A percentile compares a stretch with the other conserved stretches of the same genome.
These are phyloP conservation scores for Brachionus manjavacas DNA, from an alignment of 1,140 invertebrate genomes.

Conservation along the genomic window DNA sequence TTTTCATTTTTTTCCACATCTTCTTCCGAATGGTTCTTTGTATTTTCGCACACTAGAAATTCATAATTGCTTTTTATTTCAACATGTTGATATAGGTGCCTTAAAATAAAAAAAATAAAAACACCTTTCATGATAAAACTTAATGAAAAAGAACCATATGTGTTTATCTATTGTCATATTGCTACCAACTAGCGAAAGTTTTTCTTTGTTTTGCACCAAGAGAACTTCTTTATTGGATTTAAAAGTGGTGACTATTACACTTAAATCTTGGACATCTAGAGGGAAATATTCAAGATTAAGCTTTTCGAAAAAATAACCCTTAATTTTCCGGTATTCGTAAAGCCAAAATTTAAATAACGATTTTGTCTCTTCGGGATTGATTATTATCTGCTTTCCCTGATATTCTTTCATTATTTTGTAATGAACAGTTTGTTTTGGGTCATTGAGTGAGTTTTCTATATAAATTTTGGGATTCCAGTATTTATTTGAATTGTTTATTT, in stretches of 20 bases:
- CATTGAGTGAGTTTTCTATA: slow-evolving; percentile 42
- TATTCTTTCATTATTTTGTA: slow-evolving; percentile 19
- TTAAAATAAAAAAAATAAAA: background rate
- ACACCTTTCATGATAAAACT: background rate
- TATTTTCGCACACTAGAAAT: background rate
- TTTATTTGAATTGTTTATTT: background rate
- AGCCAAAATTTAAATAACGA: slow-evolving; percentile 1
- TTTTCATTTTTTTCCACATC: background rate
- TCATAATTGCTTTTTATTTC: slow-evolving; percentile 46
- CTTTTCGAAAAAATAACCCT: slow-evolving; percentile 23
- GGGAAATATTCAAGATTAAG: background rate
- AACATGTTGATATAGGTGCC: slow-evolving; percentile 47
- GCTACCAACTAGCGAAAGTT: slow-evolving; percentile 33
- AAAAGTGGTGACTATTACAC: slow-evolving; percentile 41
- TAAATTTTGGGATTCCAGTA: slow-evolving; percentile 42
- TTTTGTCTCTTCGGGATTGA: background rate
- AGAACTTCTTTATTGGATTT: slow-evolving; percentile 41
- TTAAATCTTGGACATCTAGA: slow-evolving; percentile 39
- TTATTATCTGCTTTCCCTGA: background rate
- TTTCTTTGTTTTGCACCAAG: slow-evolving; percentile 32
- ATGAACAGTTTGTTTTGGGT: slow-evolving; percentile 34
- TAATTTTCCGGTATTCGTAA: background rate
- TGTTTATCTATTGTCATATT: slow-evolving; percentile 41
- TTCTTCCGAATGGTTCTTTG: slow-evolving; percentile 43
- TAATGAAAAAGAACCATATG: background rate